Percentiles rank a stretch among this genome's conserved stretches.
These are phyloP conservation scores for Plemyria rubiginata DNA, from an alignment of 2,888 invertebrate genomes.

Conservation along the genomic window DNA sequence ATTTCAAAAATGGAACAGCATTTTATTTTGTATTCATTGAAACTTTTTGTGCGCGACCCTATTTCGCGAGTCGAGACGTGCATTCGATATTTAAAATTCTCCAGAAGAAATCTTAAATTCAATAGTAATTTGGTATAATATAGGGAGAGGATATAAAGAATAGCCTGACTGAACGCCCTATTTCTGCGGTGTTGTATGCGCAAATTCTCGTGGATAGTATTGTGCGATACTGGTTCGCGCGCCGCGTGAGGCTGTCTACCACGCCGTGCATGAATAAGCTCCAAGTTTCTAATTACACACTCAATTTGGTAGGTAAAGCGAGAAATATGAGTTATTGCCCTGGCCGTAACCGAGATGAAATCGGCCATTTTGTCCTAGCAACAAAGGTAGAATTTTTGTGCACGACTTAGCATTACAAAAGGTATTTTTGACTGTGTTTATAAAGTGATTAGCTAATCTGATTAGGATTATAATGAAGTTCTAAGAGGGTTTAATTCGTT, in stretches of 20 bases:
- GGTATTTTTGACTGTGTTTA: conserved; percentile 58
- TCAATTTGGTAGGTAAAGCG: conserved; percentile 79
- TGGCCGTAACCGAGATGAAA: conserved; percentile 73
- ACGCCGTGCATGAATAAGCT: conserved; percentile 64
- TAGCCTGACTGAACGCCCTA: conserved; percentile 64
- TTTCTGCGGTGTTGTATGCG: conserved; percentile 83
- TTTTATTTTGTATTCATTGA: conserved; percentile 41
- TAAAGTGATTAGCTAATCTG: conserved; percentile 61
- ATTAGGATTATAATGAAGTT: conserved; percentile 59
- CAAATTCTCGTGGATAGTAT: conserved; percentile 75
- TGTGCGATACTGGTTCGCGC: conserved; percentile 76
- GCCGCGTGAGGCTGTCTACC: conserved; percentile 74
- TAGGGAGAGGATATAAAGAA: conserved; percentile 69
- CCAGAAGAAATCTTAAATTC: conserved; percentile 77
- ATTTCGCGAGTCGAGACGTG: conserved; percentile 70
- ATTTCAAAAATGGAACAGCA: conserved; percentile 47
- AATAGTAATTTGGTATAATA: conserved; percentile 78
- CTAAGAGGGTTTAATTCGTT: conserved; percentile 25
- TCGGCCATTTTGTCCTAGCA: conserved; percentile 67
- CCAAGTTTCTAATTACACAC: conserved; percentile 81
- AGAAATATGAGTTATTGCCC: conserved; percentile 78
- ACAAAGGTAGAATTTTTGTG: conserved; percentile 64
- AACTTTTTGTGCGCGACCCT: conserved; percentile 59
- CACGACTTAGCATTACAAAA: conserved; percentile 67
- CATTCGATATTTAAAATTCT: conserved; percentile 73